phyloP scores from a whole-genome alignment of 2,888 invertebrate genomes.

The Limenitis camilla region DNA sequence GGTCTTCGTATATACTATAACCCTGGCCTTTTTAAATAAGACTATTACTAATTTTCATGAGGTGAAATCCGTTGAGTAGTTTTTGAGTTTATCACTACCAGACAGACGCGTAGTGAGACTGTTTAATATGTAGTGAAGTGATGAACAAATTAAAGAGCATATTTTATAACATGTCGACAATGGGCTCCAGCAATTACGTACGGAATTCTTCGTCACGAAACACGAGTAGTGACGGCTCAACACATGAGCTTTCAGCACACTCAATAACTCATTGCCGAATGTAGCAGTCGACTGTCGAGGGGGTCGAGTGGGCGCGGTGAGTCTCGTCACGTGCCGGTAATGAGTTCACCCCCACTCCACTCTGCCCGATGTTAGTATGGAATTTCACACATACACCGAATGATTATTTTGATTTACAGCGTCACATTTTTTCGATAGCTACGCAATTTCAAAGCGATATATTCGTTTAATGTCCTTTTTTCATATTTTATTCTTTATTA shows the following conservation, averaged over 20 bases:
- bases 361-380: conserved; percentile 46
- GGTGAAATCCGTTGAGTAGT: too few relatives aligned
- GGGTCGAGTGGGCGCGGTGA: conserved; percentile 49
- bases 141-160: background rate
- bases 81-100: too few relatives aligned
- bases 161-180: conserved; percentile 8
- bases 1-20: too few relatives aligned
- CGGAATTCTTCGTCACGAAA: conserved; percentile 19
- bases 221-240: conserved; percentile 37
- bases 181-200: conserved; percentile 11
- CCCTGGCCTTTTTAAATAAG: too few relatives aligned
- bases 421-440: conserved; percentile 39
- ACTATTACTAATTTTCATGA: too few relatives aligned
- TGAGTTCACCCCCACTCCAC: conserved; percentile 56
- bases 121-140: too few relatives aligned
- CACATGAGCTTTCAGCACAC: conserved; percentile 62
- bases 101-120: too few relatives aligned
- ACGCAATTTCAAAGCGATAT: conserved; percentile 17
- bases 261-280: conserved; percentile 73
- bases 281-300: conserved; percentile 41
- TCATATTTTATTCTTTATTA: conserved; percentile 1
- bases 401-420: conserved; percentile 63
- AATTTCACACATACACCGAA: conserved; percentile 67
- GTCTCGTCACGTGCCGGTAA: conserved; percentile 70
- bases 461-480: conserved; percentile 16